phyloP scores from a whole-genome alignment of 1,140 invertebrate species.

The Drosophila lacertosa region DNA sequence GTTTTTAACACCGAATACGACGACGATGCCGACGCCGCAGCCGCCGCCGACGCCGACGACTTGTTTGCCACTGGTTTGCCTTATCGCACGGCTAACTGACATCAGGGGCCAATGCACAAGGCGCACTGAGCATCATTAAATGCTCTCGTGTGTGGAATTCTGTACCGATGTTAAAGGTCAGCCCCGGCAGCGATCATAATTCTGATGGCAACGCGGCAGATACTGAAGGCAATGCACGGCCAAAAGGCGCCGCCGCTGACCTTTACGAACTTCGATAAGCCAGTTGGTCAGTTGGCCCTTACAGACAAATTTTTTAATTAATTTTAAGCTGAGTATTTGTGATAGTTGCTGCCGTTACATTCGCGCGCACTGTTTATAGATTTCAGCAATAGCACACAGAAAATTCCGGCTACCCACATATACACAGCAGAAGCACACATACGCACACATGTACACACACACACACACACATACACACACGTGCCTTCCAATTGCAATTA shows the following conservation, averaged over 20 bases:
- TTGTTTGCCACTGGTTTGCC: conserved; percentile 61
- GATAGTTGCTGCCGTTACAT: conserved; percentile 37
- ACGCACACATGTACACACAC: conserved; percentile 12
- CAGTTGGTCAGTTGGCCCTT: conserved; percentile 12
- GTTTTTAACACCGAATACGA: conserved; percentile 1
- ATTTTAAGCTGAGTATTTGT: not conserved
- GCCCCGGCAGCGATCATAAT: not conserved
- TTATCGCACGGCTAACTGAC: conserved; percentile 57
- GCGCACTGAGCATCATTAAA: conserved; percentile 50
- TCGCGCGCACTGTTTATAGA: conserved; percentile 39
- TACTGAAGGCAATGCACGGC: conserved; percentile 16
- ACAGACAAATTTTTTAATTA: not conserved
- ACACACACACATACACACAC: conserved; percentile 45
- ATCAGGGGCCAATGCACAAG: conserved; percentile 62
- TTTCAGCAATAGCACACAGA: conserved; percentile 56
- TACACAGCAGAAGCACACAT: conserved; percentile 8
- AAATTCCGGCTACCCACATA: conserved; percentile 39
- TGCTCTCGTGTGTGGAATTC: conserved; percentile 6
- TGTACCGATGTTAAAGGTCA: conserved; percentile 53
- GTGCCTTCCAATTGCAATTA: conserved; percentile 77
- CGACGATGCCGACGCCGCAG: not conserved
- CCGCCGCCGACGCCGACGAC: conserved; percentile 8
- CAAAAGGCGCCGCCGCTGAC: conserved; percentile 8
- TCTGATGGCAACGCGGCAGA: conserved; percentile 24
- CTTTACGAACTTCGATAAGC: conserved; percentile 51